Base-by-base conservation (phyloP, 2,797 vertebrate genomes). In the Podarcis lilfordi region DNA sequence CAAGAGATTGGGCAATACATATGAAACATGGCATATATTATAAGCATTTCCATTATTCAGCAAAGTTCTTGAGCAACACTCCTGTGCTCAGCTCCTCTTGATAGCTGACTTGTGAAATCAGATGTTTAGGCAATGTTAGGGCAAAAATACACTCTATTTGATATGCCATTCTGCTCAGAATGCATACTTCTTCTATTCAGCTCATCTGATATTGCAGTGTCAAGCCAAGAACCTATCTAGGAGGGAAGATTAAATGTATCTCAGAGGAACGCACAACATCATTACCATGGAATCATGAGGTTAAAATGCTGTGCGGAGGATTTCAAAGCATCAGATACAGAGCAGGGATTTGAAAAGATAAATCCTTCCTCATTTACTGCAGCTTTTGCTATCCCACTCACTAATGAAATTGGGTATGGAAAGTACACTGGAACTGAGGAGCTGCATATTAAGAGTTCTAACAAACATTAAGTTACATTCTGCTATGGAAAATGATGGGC, bases 171-270 rank as follows among this genome's bases (percentile, higher is more conserved):
- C 80, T 72, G 37, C 80, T 72, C 89, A 82, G 96, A 93, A 91
- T 19, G 32, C 50, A 37, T 78, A 94, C 68, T 64, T 93, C 82
- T 94, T 92, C 82, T 94, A 64, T 93, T 95, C 85, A 72, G 0
- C 82, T 92, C 92, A 69, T 84, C 80, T 92, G 71, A 90, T 90
- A 89, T 55, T 83, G 82, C 75, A 93, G 84, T 89, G 89, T 92
- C 95, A 89, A 95, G 80, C 50, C 59, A 91, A 93, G 81, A 93
- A 90, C 19, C 71, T 92, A 95, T 90, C 79, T 91, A 92, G 93
- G 92, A 86, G 86, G 84, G 87, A 91, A 94, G 81, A 93, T 94
- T 94, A 94, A 89, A 86, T 59, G 29, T 93, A 94, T 93, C 93
- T 94, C 92, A 89, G 84, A 92, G 86, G 89, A 94, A 92, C 89